These are phyloP conservation scores for Caenorhabditis remanei DNA, from an alignment of 1,140 invertebrate species.

Conservation along the genomic window DNA sequence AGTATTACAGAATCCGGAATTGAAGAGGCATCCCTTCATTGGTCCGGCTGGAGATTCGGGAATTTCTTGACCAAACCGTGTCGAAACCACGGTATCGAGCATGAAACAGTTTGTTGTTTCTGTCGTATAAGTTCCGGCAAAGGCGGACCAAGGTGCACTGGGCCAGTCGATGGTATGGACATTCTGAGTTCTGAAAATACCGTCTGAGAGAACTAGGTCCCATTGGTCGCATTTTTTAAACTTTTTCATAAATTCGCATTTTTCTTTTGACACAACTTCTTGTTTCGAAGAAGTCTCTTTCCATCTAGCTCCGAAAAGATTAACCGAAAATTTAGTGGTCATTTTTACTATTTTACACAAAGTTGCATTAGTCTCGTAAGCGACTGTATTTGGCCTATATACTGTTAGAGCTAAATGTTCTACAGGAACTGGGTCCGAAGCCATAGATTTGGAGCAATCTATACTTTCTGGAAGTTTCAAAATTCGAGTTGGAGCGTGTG, in stretches of 20 bases:
- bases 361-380: not conserved
- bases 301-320: not conserved
- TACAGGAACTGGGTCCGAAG: not conserved
- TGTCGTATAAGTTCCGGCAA: not conserved
- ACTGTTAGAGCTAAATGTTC: not conserved
- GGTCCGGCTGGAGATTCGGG: not conserved
- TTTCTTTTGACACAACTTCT: not conserved
- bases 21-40: not conserved
- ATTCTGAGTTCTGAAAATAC: not conserved
- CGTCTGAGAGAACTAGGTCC: not conserved
- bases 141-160: not conserved
- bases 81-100: not conserved
- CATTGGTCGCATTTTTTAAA: not conserved
- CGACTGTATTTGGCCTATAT: not conserved
- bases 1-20: not conserved
- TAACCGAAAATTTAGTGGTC: not conserved
- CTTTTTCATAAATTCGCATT: not conserved
- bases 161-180: not conserved
- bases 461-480: not conserved
- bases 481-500: no score
- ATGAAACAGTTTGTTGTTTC: conserved; percentile 6
- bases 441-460: not conserved
- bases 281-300: not conserved
- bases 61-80: not conserved
- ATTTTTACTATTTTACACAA: not conserved